Evolutionary conservation across 2,888 invertebrate genomes (phyloP).

Genomic region (Lasioglossum figueresi): DNA sequence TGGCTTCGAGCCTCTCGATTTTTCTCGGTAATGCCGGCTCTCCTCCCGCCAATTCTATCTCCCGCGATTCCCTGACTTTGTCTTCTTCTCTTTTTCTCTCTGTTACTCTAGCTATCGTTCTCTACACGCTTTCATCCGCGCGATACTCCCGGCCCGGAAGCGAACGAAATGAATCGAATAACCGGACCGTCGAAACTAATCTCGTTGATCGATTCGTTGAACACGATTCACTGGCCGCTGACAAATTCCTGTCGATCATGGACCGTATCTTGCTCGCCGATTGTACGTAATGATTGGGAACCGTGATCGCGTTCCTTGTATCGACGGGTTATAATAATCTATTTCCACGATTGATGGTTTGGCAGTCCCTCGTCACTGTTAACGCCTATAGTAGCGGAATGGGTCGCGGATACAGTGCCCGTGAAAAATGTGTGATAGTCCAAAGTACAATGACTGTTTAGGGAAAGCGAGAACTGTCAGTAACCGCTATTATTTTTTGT

Average conservation of each 20-base stretch:
- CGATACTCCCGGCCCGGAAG: conserved; percentile 37
- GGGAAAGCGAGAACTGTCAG: neutral
- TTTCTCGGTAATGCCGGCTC: conserved; percentile 68
- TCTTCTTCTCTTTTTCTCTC: neutral
- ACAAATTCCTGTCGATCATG: conserved; percentile 34
- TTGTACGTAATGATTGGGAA: conserved; percentile 20
- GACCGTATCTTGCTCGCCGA: conserved; percentile 20
- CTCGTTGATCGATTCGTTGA: conserved; percentile 55
- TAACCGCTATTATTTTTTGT: neutral
- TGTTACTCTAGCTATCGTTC: neutral
- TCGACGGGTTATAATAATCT: conserved; percentile 9
- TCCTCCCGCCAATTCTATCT: conserved; percentile 22
- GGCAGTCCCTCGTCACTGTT: neutral
- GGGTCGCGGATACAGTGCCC: neutral
- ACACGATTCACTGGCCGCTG: conserved; percentile 23
- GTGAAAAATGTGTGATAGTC: neutral
- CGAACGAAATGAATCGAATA: conserved; percentile 57
- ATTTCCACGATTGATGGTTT: neutral
- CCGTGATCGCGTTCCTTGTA: conserved; percentile 2
- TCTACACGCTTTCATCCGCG: conserved; percentile 13
- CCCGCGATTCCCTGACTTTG: conserved; percentile 9
- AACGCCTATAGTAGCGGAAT: neutral
- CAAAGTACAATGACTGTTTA: neutral
- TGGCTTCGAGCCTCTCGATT: conserved; percentile 72
- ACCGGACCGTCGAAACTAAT: conserved; percentile 54